These are phyloP conservation scores for Oreortyx pictus DNA, from an alignment of 2,797 vertebrate species.

Conservation along the genomic window DNA sequence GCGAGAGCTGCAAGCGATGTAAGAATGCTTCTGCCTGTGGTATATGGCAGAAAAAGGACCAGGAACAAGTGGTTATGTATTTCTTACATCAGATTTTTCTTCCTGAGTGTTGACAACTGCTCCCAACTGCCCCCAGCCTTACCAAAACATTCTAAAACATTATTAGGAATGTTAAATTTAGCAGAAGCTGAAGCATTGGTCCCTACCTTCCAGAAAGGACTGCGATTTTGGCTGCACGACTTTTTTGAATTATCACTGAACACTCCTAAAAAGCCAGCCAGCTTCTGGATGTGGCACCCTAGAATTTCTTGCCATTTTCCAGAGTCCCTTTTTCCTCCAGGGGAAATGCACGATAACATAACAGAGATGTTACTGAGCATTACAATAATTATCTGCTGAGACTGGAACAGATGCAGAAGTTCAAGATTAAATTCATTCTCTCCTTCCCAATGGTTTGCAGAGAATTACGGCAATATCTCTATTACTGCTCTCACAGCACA, in stretches of 20 bases:
- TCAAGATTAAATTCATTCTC: conserved; percentile 10
- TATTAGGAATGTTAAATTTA: background rate
- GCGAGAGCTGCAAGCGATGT: background rate
- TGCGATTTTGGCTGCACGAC: background rate
- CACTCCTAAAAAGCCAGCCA: background rate
- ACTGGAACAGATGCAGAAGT: background rate
- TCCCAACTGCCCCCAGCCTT: background rate
- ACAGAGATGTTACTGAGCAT: background rate
- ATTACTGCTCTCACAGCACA: background rate
- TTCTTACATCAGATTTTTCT: background rate
- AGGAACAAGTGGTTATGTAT: background rate
- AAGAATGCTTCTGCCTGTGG: background rate
- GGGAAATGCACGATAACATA: fast-evolving
- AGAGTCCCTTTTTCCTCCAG: background rate
- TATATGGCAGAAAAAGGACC: background rate
- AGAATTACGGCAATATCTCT: conserved; percentile 12
- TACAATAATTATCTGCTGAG: background rate
- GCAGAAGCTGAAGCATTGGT: background rate
- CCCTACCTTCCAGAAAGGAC: background rate
- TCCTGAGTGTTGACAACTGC: background rate
- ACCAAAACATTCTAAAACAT: background rate
- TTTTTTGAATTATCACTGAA: background rate
- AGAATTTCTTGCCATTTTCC: background rate
- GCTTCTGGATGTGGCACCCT: background rate
- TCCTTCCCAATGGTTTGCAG: background rate